These are phyloP conservation scores for Agrilus mali DNA, from an alignment of 2,888 invertebrate species.

Conservation along the genomic window DNA sequence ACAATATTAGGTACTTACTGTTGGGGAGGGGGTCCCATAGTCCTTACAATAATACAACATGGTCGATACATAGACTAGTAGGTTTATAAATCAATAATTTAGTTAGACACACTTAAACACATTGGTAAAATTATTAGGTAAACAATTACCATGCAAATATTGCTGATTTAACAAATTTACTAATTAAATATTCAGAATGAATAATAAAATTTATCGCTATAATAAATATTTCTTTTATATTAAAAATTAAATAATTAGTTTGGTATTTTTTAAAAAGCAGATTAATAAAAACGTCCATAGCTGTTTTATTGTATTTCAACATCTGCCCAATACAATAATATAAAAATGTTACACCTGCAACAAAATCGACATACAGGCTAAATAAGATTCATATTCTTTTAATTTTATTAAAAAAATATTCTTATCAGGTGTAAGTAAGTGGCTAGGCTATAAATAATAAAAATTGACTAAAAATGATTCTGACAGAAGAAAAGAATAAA, in stretches of 20 bases:
- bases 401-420: constrained; percentile 3
- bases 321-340: constrained; percentile 27
- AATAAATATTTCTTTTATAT: background rate
- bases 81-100: no score
- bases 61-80: no score
- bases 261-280: constrained; percentile 8
- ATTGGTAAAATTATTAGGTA: no score
- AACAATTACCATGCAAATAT: no score
- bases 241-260: background rate
- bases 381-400: constrained; percentile 17
- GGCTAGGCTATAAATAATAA: constrained; percentile 8
- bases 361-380: constrained; percentile 20
- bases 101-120: no score
- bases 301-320: constrained; percentile 22
- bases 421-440: constrained; percentile 5
- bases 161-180: background rate
- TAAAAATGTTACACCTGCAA: constrained; percentile 8
- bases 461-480: constrained; percentile 1
- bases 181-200: background rate
- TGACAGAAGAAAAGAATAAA: no score
- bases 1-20: no score
- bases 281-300: constrained; percentile 21
- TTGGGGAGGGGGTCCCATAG: no score
- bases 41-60: no score
- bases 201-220: background rate